phyloP scores from a whole-genome alignment of 2,113 vertebrate species.

The Chitala chitala region DNA sequence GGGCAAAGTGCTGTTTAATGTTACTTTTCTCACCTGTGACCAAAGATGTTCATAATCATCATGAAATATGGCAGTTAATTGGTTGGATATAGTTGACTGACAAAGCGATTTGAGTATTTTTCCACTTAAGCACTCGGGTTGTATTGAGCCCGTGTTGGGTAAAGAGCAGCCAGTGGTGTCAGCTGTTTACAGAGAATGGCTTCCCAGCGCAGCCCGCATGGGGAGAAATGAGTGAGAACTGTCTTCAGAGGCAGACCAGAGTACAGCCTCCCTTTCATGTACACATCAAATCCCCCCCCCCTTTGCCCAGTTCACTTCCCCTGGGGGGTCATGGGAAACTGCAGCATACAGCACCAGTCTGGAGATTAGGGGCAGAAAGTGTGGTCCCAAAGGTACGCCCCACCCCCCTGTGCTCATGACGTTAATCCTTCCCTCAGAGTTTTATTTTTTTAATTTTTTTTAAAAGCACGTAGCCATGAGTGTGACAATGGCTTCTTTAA shows the following conservation, averaged over 20 bases:
- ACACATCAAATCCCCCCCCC: not conserved
- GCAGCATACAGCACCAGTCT: conserved; percentile 43
- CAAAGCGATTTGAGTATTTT: not conserved
- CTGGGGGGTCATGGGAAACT: conserved; percentile 31
- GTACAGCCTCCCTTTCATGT: not conserved
- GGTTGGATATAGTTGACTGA: not conserved
- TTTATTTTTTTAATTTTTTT: too few relatives aligned
- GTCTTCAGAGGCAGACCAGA: not conserved
- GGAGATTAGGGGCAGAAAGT: too few relatives aligned
- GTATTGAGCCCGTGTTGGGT: not conserved
- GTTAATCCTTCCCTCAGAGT: not conserved
- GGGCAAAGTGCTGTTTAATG: too few relatives aligned
- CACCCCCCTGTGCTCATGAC: conserved; percentile 21
- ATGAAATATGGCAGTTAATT: too few relatives aligned
- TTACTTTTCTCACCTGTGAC: too few relatives aligned
- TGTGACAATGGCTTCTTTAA: not conserved
- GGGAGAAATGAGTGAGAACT: not conserved
- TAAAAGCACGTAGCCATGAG: not conserved
- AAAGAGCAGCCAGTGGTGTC: not conserved
- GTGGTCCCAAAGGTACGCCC: conserved; percentile 16
- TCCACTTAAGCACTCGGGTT: not conserved
- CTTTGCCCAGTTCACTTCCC: conserved; percentile 38
- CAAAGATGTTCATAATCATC: too few relatives aligned
- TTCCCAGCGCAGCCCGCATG: not conserved
- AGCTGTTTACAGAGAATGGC: not conserved